Conservation (phyloP, 2,797 vertebrate genomes). For the Sternarchorhynchus goeldii region DNA sequence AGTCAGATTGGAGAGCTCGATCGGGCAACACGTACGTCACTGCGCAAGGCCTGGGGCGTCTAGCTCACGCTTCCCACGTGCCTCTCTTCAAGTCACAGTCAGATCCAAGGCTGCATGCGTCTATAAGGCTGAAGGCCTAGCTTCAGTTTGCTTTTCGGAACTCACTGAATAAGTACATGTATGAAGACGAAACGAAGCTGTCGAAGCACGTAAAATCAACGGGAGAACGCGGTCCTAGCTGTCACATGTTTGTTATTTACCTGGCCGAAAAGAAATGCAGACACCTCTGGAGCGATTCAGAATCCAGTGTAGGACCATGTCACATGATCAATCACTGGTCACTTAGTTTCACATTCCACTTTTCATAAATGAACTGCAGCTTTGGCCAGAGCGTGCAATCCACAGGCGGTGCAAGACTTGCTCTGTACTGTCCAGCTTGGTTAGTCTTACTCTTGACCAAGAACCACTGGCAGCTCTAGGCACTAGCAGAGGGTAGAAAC, state of each 20-base stretch:
- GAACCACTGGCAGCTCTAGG: not conserved
- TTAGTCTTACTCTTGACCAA: not conserved
- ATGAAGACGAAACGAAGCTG: no score
- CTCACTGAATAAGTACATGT: not conserved
- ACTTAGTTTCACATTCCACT: no score
- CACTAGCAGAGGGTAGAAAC: not conserved
- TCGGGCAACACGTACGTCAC: not conserved
- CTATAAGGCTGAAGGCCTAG: not conserved
- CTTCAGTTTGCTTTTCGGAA: not conserved
- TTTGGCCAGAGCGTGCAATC: not conserved
- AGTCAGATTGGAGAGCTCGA: not conserved
- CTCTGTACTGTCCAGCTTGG: not conserved
- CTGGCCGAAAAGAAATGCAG: no score
- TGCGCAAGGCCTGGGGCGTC: not conserved
- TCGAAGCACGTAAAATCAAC: no score
- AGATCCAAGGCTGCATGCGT: not conserved
- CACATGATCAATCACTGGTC: no score
- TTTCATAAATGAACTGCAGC: no score
- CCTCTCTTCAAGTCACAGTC: slow-evolving; percentile 2
- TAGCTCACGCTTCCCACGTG: slow-evolving; percentile 1
- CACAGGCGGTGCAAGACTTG: not conserved
- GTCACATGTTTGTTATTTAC: no score
- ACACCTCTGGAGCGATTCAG: no score
- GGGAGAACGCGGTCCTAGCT: no score
- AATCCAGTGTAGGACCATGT: no score